Evolutionary conservation across 2,797 vertebrate species (phyloP).

Genomic region (Eupleurogrammus muticus): DNA sequence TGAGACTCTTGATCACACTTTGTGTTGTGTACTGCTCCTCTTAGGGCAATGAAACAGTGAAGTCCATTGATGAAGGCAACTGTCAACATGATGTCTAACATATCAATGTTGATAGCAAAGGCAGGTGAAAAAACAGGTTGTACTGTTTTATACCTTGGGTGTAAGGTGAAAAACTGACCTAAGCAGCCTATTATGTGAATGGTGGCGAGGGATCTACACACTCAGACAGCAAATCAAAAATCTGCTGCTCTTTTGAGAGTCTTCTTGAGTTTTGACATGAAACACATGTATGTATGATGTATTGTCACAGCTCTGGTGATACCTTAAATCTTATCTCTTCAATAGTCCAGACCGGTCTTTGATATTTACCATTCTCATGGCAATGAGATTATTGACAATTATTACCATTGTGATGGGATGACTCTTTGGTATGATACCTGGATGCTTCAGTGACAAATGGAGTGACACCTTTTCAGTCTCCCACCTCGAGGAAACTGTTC

Average conservation of each 20-base stretch:
- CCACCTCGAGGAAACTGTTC: neutral
- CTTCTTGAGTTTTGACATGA: neutral
- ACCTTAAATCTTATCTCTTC: neutral
- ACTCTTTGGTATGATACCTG: neutral
- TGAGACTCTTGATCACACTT: too few species aligned
- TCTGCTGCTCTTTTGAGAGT: neutral
- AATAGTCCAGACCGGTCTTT: neutral
- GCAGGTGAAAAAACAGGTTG: slow-evolving; percentile 3
- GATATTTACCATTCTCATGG: neutral
- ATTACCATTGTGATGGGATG: neutral
- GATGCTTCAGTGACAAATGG: neutral
- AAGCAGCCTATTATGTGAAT: slow-evolving; percentile 34
- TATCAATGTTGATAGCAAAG: slow-evolving; percentile 10
- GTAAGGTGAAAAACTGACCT: neutral
- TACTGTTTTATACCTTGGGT: neutral
- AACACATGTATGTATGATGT: neutral
- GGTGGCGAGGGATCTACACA: slow-evolving; percentile 6
- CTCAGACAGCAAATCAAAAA: neutral
- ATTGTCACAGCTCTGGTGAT: neutral
- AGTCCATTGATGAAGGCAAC: neutral
- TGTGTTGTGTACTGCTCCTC: too few species aligned
- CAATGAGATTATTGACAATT: neutral
- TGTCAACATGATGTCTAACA: slow-evolving; percentile 17
- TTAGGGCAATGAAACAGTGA: too few species aligned
- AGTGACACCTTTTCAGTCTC: neutral